A percentile compares a stretch with the other conserved stretches of the same genome.
Conservation (phyloP, 2,888 invertebrate species). For the Euplagia quadripunctaria region DNA sequence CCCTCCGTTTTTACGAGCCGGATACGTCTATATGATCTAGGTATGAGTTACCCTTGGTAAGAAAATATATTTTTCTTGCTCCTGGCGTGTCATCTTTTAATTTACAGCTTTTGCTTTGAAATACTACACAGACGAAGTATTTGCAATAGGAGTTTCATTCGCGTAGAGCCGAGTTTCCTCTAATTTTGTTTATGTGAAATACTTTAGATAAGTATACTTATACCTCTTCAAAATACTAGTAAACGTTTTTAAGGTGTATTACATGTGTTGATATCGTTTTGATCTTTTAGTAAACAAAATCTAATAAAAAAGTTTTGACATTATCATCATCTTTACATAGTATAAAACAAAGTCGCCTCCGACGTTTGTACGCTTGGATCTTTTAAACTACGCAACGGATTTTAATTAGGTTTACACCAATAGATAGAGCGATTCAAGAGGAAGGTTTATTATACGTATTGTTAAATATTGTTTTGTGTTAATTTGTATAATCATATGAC, state of each 20-base stretch:
- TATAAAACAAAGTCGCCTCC: not conserved
- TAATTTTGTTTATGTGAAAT: not conserved
- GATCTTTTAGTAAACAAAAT: not conserved
- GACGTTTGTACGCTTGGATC: too few species aligned
- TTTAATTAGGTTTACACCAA: too few species aligned
- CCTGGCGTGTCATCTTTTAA: constrained; percentile 21
- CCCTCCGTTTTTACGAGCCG: constrained; percentile 78
- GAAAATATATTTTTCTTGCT: constrained; percentile 47
- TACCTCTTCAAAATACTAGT: too few species aligned
- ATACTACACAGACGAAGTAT: not conserved
- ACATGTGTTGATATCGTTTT: not conserved
- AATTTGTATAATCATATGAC: too few species aligned
- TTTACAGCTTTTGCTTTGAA: constrained; percentile 30
- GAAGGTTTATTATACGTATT: too few species aligned
- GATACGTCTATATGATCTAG: constrained; percentile 63
- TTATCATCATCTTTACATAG: too few species aligned
- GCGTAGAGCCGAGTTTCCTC: not conserved
- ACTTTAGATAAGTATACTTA: not conserved
- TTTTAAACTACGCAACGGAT: too few species aligned
- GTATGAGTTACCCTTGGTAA: constrained; percentile 53
- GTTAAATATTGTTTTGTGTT: too few species aligned
- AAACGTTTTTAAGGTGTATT: not conserved
- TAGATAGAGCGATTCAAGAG: too few species aligned
- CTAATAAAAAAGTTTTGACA: not conserved
- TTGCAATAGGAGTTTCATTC: not conserved